Base-by-base conservation (phyloP, 2,888 invertebrate species). In the Pilophorus perplexus region DNA sequence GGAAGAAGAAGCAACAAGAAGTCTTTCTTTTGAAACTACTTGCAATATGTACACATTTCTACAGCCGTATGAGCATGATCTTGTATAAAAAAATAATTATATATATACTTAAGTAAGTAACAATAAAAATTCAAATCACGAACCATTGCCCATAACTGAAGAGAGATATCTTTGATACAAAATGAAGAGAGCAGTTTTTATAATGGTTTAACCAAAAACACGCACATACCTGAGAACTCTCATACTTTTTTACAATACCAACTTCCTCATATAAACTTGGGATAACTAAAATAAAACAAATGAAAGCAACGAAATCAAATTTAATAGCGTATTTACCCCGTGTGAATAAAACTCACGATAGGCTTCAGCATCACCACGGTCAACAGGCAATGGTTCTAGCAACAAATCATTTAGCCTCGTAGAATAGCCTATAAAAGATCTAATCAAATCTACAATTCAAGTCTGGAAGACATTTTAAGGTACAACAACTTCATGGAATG, bases 41-140 rank as follows among this genome's bases (percentile, higher is more conserved):
- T 54, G 54, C 54, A 54, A 54, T 33, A 54, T 54, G 33, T 54
- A 54, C 54, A n/a, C n/a, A 54, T 37, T 54, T 54, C 54, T 54
- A 54, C 54, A 54, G 54, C 54, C 54, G 20, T 28, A 54, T 54
- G 54, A 54, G 54, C 54, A 27, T 28, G 33, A 27, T n/a, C n/a
- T 28, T 54, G 28, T 54, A 54, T 54, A 54, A 20, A 54, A 52
- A 54, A 54, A 54, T 54, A 54, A 54, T 54, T 54, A 54, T 54
- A 28, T 52, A 33, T 54, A 54, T 54, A 18, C 10, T 2, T 33
- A 18, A n/a, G n/a, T n/a, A n/a, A 33, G 6, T 28, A 54, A 54
- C 54, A 54, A 33, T 54, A 20, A 33, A 54, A 54, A 28, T 52
- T 27, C 27, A 14, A 28, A 54, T 27, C 54, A 20, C 20, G 33